Base-by-base conservation (phyloP, 2,113 vertebrate species). In the Pluvialis apricaria region DNA sequence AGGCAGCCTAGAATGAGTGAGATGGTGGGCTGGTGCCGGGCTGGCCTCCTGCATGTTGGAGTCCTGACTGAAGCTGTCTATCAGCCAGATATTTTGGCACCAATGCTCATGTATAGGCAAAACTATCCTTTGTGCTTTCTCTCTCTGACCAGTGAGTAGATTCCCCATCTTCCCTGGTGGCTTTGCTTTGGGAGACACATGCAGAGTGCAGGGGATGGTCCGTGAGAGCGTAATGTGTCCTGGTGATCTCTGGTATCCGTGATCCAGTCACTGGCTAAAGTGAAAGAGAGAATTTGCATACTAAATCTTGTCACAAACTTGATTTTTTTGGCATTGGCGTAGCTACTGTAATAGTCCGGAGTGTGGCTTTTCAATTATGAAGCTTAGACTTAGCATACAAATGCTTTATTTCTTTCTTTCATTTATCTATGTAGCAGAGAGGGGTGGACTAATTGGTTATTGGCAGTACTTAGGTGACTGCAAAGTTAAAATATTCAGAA, bases 191-290 rank as follows among this genome's bases (percentile, higher is more conserved):
- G 24, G 38, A 66, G 34, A 11, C 11, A 11, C 34, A 11, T 28
- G 16, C 31, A 26, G 26, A 12, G 21, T 14, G 26, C 26, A 17
- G n/a, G 51, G 47, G 10, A 25, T 1, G 2, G 77, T 42, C 21
- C 11, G 2, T 3, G 51, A 13, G 42, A 42, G 31, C 1, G 1
- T 31, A 42, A 31, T 0, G 2, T 29, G 49, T 57, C 58, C 4
- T n/a, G 20, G 16, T 26, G 36, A 9, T 40, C 19, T 42, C n/a
- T 40, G 29, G 16, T 26, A 1, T 25, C 24, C 9, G 2, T 22
- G 16, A 22, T 29, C 20, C 15, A 11, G 28, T 24, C 5, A 2
- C 10, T 25, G 26, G 15, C 52, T 54, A 17, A 55, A 79, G 60
- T 26, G n/a, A 55, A 13, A 61, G 42, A 51, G 25, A 19, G 19